Conservation (phyloP, 2,888 invertebrate species). For the Aspidiotus destructor region DNA sequence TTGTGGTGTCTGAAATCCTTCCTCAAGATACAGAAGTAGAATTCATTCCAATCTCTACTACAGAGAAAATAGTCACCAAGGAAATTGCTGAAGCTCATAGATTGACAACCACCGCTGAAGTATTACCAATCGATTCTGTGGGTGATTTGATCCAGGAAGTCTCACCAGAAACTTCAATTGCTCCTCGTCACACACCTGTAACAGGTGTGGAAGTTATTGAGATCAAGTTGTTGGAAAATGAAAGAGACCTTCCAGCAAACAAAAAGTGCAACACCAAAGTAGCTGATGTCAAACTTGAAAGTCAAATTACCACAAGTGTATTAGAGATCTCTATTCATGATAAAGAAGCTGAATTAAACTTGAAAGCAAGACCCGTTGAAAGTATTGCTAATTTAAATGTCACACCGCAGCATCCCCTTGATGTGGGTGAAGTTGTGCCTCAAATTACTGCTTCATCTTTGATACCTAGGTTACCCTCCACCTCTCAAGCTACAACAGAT, state of each 20-base stretch:
- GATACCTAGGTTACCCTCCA: constrained; percentile 37
- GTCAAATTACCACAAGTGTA: constrained; percentile 40
- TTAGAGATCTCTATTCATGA: constrained; percentile 40
- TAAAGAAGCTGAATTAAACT: constrained; percentile 39
- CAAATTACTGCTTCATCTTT: constrained; percentile 40
- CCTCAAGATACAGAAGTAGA: constrained; percentile 41
- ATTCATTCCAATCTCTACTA: constrained; percentile 41
- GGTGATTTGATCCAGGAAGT: constrained; percentile 38
- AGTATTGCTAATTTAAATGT: constrained; percentile 36
- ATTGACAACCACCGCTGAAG: constrained; percentile 43
- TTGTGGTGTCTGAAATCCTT: constrained; percentile 40
- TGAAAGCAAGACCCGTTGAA: constrained; percentile 29
- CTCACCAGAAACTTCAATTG: not conserved
- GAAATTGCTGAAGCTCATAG: constrained; percentile 43
- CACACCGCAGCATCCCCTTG: constrained; percentile 43
- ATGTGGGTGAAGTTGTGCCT: constrained; percentile 45
- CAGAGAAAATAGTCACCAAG: constrained; percentile 44
- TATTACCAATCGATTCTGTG: constrained; percentile 39
- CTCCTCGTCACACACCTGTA: constrained; percentile 1
- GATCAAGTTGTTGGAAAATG: constrained; percentile 47
- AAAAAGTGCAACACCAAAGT: constrained; percentile 37
- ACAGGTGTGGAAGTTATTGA: constrained; percentile 15
- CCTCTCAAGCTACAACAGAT: constrained; percentile 39
- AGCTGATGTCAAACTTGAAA: constrained; percentile 38
- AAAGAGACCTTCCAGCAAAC: constrained; percentile 39